A percentile compares a stretch with the other conserved stretches of the same genome.
phyloP scores from a whole-genome alignment of 2,888 invertebrate genomes.

The Galerucella calmariensis region DNA sequence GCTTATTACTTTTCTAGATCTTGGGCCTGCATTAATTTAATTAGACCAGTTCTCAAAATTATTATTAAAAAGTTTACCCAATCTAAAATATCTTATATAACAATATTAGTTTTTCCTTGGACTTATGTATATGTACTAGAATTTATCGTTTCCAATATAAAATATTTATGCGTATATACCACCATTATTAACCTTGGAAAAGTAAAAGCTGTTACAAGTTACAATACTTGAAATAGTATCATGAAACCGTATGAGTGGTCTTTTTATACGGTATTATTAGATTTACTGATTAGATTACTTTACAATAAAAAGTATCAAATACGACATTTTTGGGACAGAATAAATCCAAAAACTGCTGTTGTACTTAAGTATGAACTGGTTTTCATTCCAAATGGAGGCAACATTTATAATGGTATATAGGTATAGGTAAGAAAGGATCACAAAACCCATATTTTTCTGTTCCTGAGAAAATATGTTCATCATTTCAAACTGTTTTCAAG shows the following conservation, averaged over 20 bases:
- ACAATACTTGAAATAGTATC: not conserved
- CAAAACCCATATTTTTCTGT: too few species aligned
- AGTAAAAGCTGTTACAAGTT: conserved; percentile 14
- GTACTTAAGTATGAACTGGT: too few species aligned
- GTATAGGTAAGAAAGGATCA: too few species aligned
- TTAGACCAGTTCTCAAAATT: not conserved
- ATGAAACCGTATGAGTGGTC: conserved; percentile 3
- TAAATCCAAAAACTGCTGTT: too few species aligned
- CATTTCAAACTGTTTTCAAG: too few species aligned
- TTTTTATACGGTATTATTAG: not conserved
- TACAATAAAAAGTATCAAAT: not conserved
- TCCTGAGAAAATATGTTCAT: too few species aligned
- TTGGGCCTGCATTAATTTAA: not conserved
- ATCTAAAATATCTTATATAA: not conserved
- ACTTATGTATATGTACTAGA: not conserved
- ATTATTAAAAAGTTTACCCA: too few species aligned
- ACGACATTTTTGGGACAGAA: not conserved
- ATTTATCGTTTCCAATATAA: not conserved
- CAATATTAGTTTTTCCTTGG: not conserved
- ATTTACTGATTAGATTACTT: conserved; percentile 1
- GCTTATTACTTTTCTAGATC: conserved; percentile 6
- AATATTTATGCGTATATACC: not conserved
- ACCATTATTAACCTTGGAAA: not conserved
- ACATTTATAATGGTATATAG: too few species aligned
- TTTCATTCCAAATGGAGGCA: too few species aligned